Percentiles rank a stretch among this genome's conserved stretches.
These are phyloP conservation scores for Rhynchotus rufescens DNA, from an alignment of 2,797 vertebrate genomes.

Conservation along the genomic window DNA sequence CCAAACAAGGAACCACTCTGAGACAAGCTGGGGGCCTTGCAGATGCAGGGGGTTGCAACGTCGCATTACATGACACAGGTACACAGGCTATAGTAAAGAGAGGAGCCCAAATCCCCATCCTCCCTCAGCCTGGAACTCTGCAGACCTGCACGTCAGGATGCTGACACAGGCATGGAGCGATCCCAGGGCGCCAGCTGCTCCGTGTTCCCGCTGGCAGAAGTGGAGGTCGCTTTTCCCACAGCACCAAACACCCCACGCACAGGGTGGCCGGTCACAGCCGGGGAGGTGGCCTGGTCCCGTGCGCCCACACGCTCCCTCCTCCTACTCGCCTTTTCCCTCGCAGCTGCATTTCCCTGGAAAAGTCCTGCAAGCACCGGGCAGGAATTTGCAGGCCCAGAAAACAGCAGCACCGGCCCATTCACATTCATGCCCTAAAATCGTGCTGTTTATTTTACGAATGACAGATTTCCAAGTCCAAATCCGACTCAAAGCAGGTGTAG, in stretches of 20 bases:
- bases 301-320: not conserved
- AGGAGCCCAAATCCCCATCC: not conserved
- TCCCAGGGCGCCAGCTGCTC: too few species aligned
- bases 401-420: not conserved
- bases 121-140: not conserved
- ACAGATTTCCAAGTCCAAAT: not conserved
- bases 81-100: not conserved
- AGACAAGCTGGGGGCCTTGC: not conserved
- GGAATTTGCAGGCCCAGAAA: not conserved
- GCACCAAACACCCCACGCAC: not conserved
- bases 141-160: not conserved
- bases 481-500: constrained; percentile 34
- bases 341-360: not conserved
- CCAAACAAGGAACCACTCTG: not conserved
- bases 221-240: too few species aligned
- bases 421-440: not conserved
- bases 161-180: not conserved
- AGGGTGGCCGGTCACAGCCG: not conserved
- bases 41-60: not conserved
- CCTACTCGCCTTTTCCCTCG: not conserved
- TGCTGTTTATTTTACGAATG: not conserved
- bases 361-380: not conserved
- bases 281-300: not conserved
- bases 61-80: too few species aligned
- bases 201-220: not conserved